phyloP scores from a whole-genome alignment of 1,140 invertebrate species.

The Daktulosphaira vitifoliae region DNA sequence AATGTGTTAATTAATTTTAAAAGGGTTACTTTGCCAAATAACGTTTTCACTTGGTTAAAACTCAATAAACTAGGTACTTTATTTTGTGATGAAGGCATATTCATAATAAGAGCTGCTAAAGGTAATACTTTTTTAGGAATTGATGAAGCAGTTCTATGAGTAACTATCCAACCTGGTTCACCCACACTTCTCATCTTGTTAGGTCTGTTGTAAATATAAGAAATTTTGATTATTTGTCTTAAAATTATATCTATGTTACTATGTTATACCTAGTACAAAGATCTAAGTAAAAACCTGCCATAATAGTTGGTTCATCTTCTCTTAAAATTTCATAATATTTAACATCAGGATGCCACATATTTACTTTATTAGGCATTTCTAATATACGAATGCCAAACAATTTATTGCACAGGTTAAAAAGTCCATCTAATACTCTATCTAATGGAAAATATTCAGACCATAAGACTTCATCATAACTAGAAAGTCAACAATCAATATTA shows the following conservation, averaged over 20 bases:
- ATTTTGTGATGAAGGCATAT: constrained; percentile 47
- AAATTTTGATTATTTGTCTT: no score
- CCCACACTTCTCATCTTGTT: constrained; percentile 21
- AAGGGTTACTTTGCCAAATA: constrained; percentile 47
- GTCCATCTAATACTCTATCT: constrained; percentile 60
- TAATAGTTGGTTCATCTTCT: constrained; percentile 52
- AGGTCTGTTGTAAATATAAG: constrained; percentile 1
- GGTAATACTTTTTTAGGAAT: constrained; percentile 33
- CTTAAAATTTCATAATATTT: constrained; percentile 74
- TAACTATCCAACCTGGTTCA: constrained; percentile 24
- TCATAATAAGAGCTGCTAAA: constrained; percentile 29
- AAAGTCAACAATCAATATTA: constrained; percentile 35
- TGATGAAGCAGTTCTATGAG: constrained; percentile 26
- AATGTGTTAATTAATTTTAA: neutral
- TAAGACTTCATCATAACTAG: constrained; percentile 58
- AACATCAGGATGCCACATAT: constrained; percentile 78
- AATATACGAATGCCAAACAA: constrained; percentile 78
- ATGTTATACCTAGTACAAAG: constrained; percentile 55
- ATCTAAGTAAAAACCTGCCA: constrained; percentile 76
- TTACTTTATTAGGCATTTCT: constrained; percentile 48
- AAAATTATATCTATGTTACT: neutral
- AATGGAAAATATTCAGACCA: constrained; percentile 76
- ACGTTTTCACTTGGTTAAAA: constrained; percentile 61
- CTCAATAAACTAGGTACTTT: constrained; percentile 61
- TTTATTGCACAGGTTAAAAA: constrained; percentile 64